phyloP scores from a whole-genome alignment of 2,113 vertebrate species.

The Pygoscelis adeliae region DNA sequence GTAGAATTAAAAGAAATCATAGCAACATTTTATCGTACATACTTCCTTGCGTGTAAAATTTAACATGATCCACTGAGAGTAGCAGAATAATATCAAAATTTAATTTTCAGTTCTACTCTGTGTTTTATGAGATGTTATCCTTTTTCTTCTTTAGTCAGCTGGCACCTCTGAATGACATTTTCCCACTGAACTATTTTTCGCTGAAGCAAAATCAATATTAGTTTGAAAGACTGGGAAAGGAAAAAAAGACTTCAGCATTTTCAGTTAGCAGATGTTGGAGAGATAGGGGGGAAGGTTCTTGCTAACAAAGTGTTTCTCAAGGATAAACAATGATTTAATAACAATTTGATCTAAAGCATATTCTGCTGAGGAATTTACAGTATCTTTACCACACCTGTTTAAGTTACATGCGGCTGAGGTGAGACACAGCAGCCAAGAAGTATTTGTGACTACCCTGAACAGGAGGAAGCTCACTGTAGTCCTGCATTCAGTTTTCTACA shows the following conservation, averaged over 20 bases:
- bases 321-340: constrained; percentile 14
- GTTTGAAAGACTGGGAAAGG: constrained; percentile 32
- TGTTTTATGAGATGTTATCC: background rate
- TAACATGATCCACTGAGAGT: background rate
- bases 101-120: constrained; percentile 6
- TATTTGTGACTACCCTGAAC: background rate
- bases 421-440: background rate
- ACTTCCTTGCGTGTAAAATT: background rate
- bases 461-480: background rate
- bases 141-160: constrained; percentile 28
- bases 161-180: constrained; percentile 55
- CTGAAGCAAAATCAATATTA: constrained; percentile 58
- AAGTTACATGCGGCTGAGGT: background rate
- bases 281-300: constrained; percentile 19
- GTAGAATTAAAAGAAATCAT: background rate
- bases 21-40: background rate
- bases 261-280: constrained; percentile 16
- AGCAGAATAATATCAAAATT: constrained; percentile 5
- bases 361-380: background rate
- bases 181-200: constrained; percentile 57
- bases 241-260: constrained; percentile 53
- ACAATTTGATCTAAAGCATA: background rate
- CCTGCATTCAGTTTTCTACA: background rate
- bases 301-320: constrained; percentile 34
- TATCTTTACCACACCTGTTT: background rate